phyloP scores from a whole-genome alignment of 2,888 invertebrate genomes.

The Seladonia tumulorum region DNA sequence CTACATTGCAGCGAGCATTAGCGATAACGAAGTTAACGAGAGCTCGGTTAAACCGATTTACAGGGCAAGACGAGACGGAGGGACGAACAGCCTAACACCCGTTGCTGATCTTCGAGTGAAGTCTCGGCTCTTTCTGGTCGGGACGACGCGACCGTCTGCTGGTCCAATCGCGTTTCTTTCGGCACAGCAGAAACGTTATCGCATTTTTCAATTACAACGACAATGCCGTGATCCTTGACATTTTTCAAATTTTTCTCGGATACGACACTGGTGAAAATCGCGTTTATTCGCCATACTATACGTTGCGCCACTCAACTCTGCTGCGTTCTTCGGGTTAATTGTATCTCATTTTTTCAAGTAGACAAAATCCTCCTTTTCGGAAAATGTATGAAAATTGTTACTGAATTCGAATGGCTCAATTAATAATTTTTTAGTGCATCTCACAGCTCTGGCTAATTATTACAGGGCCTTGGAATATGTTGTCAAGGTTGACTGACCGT shows the following conservation, averaged over 20 bases:
- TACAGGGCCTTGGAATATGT: background rate
- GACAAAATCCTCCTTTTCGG: too few species aligned
- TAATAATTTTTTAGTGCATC: background rate
- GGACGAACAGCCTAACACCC: slow-evolving; percentile 69
- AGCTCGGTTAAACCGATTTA: slow-evolving; percentile 79
- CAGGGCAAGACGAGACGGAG: slow-evolving; percentile 56
- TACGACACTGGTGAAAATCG: background rate
- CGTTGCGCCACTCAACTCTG: too few species aligned
- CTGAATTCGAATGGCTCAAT: background rate
- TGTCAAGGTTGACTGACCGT: background rate
- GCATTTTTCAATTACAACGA: background rate
- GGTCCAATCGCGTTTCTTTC: slow-evolving; percentile 34
- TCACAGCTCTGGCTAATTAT: background rate
- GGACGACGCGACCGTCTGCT: slow-evolving; percentile 61
- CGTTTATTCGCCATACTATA: too few species aligned
- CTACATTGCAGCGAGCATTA: slow-evolving; percentile 80
- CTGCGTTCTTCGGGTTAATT: background rate
- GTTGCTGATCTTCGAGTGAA: slow-evolving; percentile 74
- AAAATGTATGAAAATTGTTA: too few species aligned
- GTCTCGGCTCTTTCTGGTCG: slow-evolving; percentile 60
- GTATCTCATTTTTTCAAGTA: background rate
- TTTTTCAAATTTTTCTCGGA: background rate
- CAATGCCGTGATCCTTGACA: background rate
- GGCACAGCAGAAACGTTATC: background rate
- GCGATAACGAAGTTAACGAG: slow-evolving; percentile 81